Conservation (phyloP, 2,113 vertebrate genomes). For the Tachycineta bicolor region DNA sequence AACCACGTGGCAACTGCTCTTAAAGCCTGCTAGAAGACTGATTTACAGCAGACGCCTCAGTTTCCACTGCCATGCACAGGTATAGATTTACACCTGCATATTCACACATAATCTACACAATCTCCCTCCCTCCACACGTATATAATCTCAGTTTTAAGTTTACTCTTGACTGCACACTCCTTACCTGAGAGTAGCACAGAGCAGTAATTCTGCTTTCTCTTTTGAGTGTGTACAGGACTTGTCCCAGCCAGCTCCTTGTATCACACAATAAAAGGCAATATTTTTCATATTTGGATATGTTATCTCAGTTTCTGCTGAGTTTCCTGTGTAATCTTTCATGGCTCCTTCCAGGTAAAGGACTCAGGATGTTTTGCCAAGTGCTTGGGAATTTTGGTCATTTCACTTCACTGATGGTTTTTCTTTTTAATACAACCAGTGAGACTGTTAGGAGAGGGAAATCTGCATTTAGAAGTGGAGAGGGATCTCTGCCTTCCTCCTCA, state of each 20-base stretch:
- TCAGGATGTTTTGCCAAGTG: background rate
- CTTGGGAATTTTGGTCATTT: background rate
- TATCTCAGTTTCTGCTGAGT: background rate
- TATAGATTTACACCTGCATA: rapidly evolving
- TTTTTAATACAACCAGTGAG: background rate
- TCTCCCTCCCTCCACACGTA: too few relatives aligned
- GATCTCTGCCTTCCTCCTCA: background rate
- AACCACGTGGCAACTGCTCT: background rate
- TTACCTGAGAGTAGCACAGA: background rate
- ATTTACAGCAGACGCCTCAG: background rate
- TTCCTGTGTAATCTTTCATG: background rate
- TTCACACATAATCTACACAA: rapidly evolving
- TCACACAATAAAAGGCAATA: background rate
- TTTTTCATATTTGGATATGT: background rate
- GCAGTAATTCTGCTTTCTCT: background rate
- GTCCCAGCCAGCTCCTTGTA: background rate
- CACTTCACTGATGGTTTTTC: rapidly evolving
- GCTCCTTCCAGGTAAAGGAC: background rate
- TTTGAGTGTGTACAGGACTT: background rate
- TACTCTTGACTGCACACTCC: background rate
- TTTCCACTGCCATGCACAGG: background rate
- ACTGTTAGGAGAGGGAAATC: background rate
- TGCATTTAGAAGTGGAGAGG: background rate
- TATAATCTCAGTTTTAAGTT: background rate
- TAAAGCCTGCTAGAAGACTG: background rate